These are phyloP conservation scores for Ictalurus furcatus DNA, from an alignment of 2,113 vertebrate genomes.

Conservation along the genomic window DNA sequence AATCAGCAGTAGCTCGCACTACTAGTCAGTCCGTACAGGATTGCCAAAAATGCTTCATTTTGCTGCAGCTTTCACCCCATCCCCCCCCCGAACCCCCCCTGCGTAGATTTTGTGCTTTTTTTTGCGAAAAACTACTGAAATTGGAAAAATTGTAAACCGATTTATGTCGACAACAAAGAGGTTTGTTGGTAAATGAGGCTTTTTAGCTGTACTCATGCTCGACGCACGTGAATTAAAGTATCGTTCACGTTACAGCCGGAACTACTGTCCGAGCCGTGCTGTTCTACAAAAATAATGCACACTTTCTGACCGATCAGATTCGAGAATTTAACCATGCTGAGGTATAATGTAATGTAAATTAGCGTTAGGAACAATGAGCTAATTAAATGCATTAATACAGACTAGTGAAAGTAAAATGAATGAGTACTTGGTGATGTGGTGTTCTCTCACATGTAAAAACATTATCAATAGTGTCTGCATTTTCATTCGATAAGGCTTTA, in stretches of 20 bases:
- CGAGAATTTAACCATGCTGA: background rate
- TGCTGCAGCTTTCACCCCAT: no score
- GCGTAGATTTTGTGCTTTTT: no score
- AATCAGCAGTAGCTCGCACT: background rate
- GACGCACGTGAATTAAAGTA: no score
- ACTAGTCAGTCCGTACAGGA: no score
- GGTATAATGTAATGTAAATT: background rate
- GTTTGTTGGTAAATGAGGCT: no score
- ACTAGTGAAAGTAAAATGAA: background rate
- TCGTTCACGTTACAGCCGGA: no score
- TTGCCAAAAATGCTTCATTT: no score
- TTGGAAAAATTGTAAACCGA: no score
- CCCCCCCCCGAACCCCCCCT: no score
- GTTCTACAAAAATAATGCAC: background rate
- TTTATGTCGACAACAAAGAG: no score
- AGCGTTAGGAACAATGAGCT: background rate
- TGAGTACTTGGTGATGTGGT: background rate
- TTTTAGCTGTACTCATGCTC: no score
- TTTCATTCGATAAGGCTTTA: background rate
- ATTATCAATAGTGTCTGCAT: background rate
- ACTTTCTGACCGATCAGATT: background rate
- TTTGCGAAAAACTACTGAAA: no score
- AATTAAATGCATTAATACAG: background rate
- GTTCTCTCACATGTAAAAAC: background rate
- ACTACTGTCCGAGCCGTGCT: background rate